These are phyloP conservation scores for Cryptocheilus praepositus DNA, from an alignment of 2,888 invertebrate species.

Conservation along the genomic window DNA sequence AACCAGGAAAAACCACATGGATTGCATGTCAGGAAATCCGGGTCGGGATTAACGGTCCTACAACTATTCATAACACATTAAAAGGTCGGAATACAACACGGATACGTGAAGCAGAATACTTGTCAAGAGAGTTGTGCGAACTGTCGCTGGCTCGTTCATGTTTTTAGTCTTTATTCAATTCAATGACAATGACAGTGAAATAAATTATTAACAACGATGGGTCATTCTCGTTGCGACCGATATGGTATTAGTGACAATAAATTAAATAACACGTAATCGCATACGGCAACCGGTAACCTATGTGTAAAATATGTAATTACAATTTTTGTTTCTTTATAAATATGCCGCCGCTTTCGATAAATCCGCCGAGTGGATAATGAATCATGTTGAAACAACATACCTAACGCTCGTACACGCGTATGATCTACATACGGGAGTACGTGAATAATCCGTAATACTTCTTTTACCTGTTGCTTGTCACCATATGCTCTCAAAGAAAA, in stretches of 20 bases:
- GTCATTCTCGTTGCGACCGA: too few species aligned
- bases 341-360: too few species aligned
- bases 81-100: too few species aligned
- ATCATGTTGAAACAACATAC: neutral
- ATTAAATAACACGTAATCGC: conserved; percentile 29
- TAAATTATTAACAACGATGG: conserved; percentile 34
- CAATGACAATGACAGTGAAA: conserved; percentile 41
- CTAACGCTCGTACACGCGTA: too few species aligned
- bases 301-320: conserved; percentile 11
- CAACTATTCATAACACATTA: too few species aligned
- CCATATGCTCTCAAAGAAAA: too few species aligned
- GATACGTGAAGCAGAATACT: conserved; percentile 2
- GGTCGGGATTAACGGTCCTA: too few species aligned
- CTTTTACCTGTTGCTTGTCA: too few species aligned
- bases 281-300: neutral
- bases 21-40: too few species aligned
- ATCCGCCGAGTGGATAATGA: neutral
- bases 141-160: neutral
- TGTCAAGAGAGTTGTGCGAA: neutral
- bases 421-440: too few species aligned
- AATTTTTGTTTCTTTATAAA: conserved; percentile 18
- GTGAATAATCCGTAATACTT: too few species aligned
- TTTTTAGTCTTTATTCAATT: conserved; percentile 42
- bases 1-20: too few species aligned
- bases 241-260: conserved; percentile 29